These are phyloP conservation scores for Macaca fascicularis DNA, from an alignment of 2,113 vertebrate genomes.

Conservation along the genomic window DNA sequence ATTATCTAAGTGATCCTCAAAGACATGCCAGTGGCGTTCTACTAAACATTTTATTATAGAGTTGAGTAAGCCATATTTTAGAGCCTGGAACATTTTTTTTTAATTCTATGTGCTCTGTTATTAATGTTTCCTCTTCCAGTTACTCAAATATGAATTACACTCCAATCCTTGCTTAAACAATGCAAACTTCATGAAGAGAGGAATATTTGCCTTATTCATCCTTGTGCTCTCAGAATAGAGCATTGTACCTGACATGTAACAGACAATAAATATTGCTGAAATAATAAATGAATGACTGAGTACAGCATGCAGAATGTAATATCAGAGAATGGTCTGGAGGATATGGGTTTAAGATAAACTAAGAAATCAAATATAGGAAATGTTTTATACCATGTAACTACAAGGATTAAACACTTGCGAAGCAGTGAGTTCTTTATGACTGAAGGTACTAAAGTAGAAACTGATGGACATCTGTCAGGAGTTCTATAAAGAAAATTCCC, in stretches of 20 bases:
- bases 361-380: not conserved
- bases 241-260: not conserved
- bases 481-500: not conserved
- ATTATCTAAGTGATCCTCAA: conserved; percentile 61
- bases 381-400: not conserved
- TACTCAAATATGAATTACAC: conserved; percentile 4
- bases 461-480: not conserved
- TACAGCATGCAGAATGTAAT: not conserved
- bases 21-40: conserved; percentile 36
- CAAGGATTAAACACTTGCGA: not conserved
- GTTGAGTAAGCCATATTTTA: conserved; percentile 9
- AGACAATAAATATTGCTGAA: conserved; percentile 22
- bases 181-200: not conserved
- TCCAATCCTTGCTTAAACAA: conserved; percentile 31
- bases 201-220: not conserved
- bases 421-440: not conserved
- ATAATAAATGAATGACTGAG: not conserved
- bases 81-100: not conserved
- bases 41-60: conserved; percentile 45
- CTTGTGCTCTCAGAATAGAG: not conserved
- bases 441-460: not conserved
- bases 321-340: not conserved
- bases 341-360: not conserved
- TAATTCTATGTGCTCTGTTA: not conserved
- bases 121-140: not conserved